Conservation (phyloP, 2,888 invertebrate species). For the Loripinus fragilis region DNA sequence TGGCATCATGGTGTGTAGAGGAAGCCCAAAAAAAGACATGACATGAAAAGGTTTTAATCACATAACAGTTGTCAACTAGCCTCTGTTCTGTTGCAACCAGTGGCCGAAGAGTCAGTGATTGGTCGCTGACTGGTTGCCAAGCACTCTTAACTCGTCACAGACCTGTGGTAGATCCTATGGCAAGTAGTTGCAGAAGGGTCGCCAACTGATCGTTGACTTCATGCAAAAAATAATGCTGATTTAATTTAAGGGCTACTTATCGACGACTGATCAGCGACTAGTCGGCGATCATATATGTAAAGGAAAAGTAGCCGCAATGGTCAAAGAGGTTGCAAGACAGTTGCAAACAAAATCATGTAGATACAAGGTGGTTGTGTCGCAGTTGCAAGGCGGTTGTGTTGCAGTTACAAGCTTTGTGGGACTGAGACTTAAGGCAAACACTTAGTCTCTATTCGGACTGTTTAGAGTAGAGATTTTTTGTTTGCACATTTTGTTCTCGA, state of each 20-base stretch:
- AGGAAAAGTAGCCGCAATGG: background rate
- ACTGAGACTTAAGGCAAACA: background rate
- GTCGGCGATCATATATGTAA: background rate
- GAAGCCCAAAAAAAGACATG: background rate
- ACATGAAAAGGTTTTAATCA: background rate
- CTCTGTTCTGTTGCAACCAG: background rate
- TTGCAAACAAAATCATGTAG: background rate
- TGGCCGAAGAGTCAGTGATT: background rate
- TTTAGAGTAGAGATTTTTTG: too few relatives aligned
- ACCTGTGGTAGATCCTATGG: background rate
- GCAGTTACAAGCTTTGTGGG: background rate
- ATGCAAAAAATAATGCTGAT: background rate
- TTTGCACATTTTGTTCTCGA: too few relatives aligned
- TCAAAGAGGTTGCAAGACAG: background rate
- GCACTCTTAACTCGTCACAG: background rate
- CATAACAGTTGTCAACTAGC: background rate
- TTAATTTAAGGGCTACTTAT: too few relatives aligned
- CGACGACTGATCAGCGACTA: background rate
- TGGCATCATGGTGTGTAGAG: constrained; percentile 7
- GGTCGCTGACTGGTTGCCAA: too few relatives aligned
- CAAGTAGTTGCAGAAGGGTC: background rate
- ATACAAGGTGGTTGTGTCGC: too few relatives aligned
- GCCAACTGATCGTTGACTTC: background rate
- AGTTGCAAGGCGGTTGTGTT: background rate
- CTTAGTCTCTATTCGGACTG: too few relatives aligned